A percentile compares a stretch with the other conserved stretches of the same genome.
These are phyloP conservation scores for Petrocephalus zakoni DNA, from an alignment of 2,113 vertebrate genomes.

Conservation along the genomic window DNA sequence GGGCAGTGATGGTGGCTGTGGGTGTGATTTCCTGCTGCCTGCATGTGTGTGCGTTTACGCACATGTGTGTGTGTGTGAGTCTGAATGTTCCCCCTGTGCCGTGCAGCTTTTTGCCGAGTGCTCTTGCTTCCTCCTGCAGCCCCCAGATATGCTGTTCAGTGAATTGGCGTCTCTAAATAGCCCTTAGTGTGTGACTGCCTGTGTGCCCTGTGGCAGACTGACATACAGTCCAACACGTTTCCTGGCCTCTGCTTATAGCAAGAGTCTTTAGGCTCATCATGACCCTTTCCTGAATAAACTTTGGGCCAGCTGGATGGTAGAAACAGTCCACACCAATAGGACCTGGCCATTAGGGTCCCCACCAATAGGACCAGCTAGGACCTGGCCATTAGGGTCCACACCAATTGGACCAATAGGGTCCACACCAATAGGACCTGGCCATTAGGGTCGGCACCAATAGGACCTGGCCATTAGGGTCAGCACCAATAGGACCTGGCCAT, in stretches of 20 bases:
- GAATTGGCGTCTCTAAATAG: background rate
- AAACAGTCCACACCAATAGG: background rate
- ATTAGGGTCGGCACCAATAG: too few relatives aligned
- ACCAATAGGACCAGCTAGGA: too few relatives aligned
- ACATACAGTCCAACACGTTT: background rate
- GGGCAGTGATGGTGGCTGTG: background rate
- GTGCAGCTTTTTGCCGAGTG: background rate
- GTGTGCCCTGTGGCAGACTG: background rate
- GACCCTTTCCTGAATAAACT: background rate
- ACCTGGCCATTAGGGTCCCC: too few relatives aligned
- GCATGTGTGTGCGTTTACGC: background rate
- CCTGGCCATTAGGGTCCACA: background rate
- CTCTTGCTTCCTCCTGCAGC: background rate
- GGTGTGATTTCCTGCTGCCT: background rate
- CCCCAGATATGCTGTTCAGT: background rate
- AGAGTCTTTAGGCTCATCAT: background rate
- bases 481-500: too few relatives aligned
- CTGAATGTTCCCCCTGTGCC: background rate
- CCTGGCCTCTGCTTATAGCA: background rate
- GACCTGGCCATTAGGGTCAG: too few relatives aligned
- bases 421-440: too few relatives aligned
- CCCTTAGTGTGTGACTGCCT: background rate
- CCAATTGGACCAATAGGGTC: too few relatives aligned
- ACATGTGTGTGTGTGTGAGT: background rate
- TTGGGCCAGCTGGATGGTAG: background rate